Percentiles rank a stretch among this genome's conserved stretches.
These are phyloP conservation scores for Drosophila trichaetosa DNA, from an alignment of 2,888 invertebrate genomes.

Conservation along the genomic window DNA sequence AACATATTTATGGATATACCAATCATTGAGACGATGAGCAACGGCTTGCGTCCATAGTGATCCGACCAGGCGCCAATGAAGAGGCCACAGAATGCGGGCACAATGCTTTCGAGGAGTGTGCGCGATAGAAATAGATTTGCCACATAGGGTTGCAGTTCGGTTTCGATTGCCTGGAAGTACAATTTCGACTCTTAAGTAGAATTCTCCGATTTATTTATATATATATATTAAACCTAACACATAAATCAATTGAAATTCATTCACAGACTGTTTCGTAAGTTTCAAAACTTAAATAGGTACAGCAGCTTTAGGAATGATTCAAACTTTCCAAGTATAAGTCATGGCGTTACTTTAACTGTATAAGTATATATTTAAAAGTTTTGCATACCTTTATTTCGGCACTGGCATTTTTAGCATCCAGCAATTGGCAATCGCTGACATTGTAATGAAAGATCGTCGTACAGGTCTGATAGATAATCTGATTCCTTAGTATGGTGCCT, in stretches of 20 bases:
- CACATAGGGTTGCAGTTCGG: conserved; percentile 88
- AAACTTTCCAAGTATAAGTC: neutral
- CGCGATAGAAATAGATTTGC: conserved; percentile 88
- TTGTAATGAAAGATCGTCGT: conserved; percentile 87
- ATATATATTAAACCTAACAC: neutral
- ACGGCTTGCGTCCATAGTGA: conserved; percentile 90
- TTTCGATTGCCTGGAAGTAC: conserved; percentile 83
- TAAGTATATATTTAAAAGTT: neutral
- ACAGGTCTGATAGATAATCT: conserved; percentile 90
- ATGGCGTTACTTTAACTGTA: neutral
- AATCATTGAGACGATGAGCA: conserved; percentile 88
- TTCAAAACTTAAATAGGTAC: neutral
- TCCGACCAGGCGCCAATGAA: conserved; percentile 94
- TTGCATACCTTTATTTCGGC: conserved; percentile 83
- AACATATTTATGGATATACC: conserved; percentile 84
- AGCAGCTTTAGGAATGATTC: neutral
- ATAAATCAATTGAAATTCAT: neutral
- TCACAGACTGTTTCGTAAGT: neutral
- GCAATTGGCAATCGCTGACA: conserved; percentile 86
- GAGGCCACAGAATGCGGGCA: conserved; percentile 89
- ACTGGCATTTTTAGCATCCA: conserved; percentile 85
- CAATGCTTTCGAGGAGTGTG: conserved; percentile 88
- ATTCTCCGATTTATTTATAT: neutral
- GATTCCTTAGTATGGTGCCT: conserved; percentile 87
- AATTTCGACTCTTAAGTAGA: neutral